Percentiles rank a stretch among this genome's conserved stretches.
Conservation (phyloP, 2,797 vertebrate species). For the Chiroxiphia lanceolata region DNA sequence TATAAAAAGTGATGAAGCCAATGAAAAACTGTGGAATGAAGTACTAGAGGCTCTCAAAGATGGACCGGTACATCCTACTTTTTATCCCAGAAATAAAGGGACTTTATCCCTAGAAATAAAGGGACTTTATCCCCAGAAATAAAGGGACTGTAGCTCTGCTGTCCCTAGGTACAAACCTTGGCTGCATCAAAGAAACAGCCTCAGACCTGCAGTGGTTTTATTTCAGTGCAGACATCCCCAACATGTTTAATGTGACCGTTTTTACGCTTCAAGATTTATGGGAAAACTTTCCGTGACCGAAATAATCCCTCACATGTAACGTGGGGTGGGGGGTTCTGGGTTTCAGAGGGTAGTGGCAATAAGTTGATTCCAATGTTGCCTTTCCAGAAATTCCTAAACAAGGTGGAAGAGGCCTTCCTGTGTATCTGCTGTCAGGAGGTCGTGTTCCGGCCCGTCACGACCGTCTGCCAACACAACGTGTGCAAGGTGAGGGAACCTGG, state of each 20-base stretch:
- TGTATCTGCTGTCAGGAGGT: constrained; percentile 99
- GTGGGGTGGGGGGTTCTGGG: no score
- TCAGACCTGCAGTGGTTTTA: neutral
- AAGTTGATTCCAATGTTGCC: neutral
- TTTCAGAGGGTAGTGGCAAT: neutral
- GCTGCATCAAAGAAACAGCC: neutral
- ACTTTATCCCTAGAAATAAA: no score
- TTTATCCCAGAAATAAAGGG: no score
- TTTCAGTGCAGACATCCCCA: neutral
- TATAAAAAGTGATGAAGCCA: constrained; percentile 87
- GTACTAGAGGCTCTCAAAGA: constrained; percentile 87
- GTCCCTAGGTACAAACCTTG: neutral
- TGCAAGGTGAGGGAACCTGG: constrained; percentile 84
- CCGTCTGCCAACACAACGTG: constrained; percentile 95
- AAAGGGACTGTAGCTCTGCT: neutral
- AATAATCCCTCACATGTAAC: neutral
- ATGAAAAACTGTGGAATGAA: constrained; percentile 93
- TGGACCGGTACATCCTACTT: constrained; percentile 80
- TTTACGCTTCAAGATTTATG: neutral
- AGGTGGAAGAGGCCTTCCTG: constrained; percentile 92
- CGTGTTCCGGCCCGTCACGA: constrained; percentile 91
- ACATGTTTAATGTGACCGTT: neutral
- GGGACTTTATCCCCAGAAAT: no score
- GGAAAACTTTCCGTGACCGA: neutral
- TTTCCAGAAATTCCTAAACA: constrained; percentile 89